Base-by-base conservation (phyloP, 2,113 vertebrate species). In the Cinclus cinclus region DNA sequence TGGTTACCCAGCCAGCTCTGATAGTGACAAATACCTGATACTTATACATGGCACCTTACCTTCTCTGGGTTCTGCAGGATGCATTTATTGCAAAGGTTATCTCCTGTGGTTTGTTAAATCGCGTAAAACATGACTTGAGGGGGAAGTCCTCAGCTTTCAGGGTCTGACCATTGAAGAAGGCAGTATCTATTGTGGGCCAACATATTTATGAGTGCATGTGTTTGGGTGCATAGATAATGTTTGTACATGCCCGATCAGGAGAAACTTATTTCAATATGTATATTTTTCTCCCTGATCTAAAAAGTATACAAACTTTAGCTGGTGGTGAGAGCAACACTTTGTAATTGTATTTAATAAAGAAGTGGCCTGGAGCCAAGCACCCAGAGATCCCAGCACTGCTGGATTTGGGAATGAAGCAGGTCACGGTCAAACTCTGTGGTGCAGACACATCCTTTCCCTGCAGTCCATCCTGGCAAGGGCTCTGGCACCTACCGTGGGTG, bases 271-370 rank as follows among this genome's bases (percentile, higher is more conserved):
- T 71, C 83, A 56, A 42, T 93, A 93, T 75, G 64, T 90, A 22
- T 87, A 20, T 80, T 82, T 80, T 80, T 67, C 94, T 86, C 84
- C 92, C 73, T 92, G 49, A 75, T 79, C 49, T 89, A 75, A 94
- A 95, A 97, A 92, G 95, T 96, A 92, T 96, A 92, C 65, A 69
- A 91, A 87, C 92, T 89, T 95, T 52, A 53, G 17, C 69, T 91
- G 77, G 37, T 64, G 67, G 41, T 90, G 87, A 81, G 85, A 77
- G 24, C 69, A 71, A 15, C 20, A 64, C 39, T 89, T 91, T 39
- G 42, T 94, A 94, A 95, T 94, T 90, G 73, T 59, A 44, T 93
- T 96, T 96, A 93, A 92, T 94, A 84, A 92, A 33, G 52, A 25
- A 55, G 31, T 62, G 60, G 89, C 83, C 60, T 77, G 44, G n/a